A percentile compares a stretch with the other conserved stretches of the same genome.
These are phyloP conservation scores for Catharus bicknelli DNA, from an alignment of 2,113 vertebrate genomes.

Conservation along the genomic window DNA sequence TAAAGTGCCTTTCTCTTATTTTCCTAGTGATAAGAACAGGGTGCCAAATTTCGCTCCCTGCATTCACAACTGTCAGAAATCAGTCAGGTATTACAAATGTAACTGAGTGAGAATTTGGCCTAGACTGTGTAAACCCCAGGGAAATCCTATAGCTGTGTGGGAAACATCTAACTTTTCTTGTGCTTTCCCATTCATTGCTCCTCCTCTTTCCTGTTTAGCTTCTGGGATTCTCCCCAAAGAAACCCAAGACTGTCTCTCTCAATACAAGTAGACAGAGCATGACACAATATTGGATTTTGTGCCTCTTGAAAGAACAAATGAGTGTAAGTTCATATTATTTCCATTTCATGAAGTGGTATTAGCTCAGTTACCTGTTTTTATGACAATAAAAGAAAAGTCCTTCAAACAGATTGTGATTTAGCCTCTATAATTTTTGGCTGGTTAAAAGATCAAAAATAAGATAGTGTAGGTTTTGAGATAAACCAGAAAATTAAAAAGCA, in stretches of 20 bases:
- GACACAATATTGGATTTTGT: neutral
- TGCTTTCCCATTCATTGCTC: neutral
- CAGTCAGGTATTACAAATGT: neutral
- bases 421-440: neutral
- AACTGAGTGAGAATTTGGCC: neutral
- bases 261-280: neutral
- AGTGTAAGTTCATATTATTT: neutral
- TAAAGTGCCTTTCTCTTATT: neutral
- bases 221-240: conserved; percentile 21
- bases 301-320: neutral
- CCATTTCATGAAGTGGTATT: neutral
- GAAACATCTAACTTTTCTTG: conserved; percentile 9
- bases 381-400: neutral
- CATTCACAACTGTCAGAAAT: neutral
- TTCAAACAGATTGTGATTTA: neutral
- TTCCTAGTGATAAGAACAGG: neutral
- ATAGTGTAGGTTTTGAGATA: neutral
- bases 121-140: neutral
- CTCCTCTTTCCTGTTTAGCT: conserved; percentile 16
- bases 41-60: neutral
- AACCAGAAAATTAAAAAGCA: neutral
- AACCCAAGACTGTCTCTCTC: neutral
- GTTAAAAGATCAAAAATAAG: neutral
- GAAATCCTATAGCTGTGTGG: conserved; percentile 42
- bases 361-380: neutral